Evolutionary conservation across 2,797 vertebrate species (phyloP), one percentile per base, ranked within the genome.

Genomic region (Distichodus sexfasciatus): DNA sequence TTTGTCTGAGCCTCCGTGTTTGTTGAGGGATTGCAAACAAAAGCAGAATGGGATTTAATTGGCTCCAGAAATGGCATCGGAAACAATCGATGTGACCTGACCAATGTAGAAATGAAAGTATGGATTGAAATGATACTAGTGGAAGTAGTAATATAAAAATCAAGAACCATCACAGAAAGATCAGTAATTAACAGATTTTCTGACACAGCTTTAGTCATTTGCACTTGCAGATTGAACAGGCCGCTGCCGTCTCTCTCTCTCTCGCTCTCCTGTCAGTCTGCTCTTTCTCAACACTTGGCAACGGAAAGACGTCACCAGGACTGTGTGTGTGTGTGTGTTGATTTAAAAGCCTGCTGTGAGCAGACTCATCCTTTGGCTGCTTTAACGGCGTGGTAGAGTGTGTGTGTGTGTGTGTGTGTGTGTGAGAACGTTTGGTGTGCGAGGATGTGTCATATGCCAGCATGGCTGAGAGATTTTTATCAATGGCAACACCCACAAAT

Each of bases 261-360:
- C 11, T 48, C 65, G 50, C 64, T 63, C 47, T 47, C 21, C 33
- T 44, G 43, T 67, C 50, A 35, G 61, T 44, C 68, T 53, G 54
- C 29, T 74, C 43, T 66, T 69, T 61, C 50, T 26, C 68, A 72
- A 44, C 21, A 41, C 48, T 63, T 74, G 62, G 58, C 40, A 35
- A 29, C 5, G 14, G 4, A 50, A 46, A 48, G 26, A 24, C 65
- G 68, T 62, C 55, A 47, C 33, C 12, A 53, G 38, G 46, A 44
- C 72, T 58, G 11, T 61, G 41, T 17, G 33, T 50, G 48, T 66
- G 69, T 69, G 33, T 50, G 48, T 66, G 69, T 69, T 75, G 33
- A 61, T 72, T 75, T 63, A 48, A 67, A 72, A 69, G n/a, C 50
- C 67, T 59, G 59, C 53, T 71, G 60, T 29, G 58, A 76, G 66